Evolutionary conservation across 2,113 vertebrate species (phyloP), one percentile per base, ranked within the genome.

Genomic region (Pan troglodytes): DNA sequence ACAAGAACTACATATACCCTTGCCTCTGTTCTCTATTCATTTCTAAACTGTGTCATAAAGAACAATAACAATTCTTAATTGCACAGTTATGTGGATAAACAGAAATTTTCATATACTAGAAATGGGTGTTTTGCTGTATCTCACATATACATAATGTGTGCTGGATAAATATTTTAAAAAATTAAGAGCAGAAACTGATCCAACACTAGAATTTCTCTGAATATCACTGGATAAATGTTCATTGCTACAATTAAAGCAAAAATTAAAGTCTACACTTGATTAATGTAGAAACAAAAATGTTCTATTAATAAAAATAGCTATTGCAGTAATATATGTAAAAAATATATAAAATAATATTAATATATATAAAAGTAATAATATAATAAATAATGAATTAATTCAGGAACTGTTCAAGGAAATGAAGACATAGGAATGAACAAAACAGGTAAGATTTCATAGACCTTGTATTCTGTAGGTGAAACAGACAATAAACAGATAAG

Each of bases 251-350:
- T 52, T 82, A 93, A 86, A 80, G 20, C 11, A 75, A 85, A 95
- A 82, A 32, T 79, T 89, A 89, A 93, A 93, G 25, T 52, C 25
- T 32, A 68, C 13, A 61, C 8, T 75, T 93, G 64, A 91, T 75
- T 93, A 52, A 91, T 86, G 2, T 86, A 40, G 35, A 73, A 90
- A 81, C 61, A 92, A 97, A 92, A 75, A 80, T 45, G 16, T 72
- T 64, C 50, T 94, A 3, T 81, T 97, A 73, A 68, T 78, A 84
- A 89, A 89, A 96, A 14, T 27, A 87, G 27, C 27, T 43, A 6
- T 50, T 89, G 18, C 61, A 91, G 12, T 27, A 16, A 27, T 64
- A 64, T 27, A 61, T 64, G 9, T 45, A 45, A 45, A 45, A 8
- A 2, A 45, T 64, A 64, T 27, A 61, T 64, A 64, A 64, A 32